Percentiles rank a stretch among this genome's conserved stretches.
Conservation (phyloP, 2,113 vertebrate genomes). For the Cardinalis cardinalis region DNA sequence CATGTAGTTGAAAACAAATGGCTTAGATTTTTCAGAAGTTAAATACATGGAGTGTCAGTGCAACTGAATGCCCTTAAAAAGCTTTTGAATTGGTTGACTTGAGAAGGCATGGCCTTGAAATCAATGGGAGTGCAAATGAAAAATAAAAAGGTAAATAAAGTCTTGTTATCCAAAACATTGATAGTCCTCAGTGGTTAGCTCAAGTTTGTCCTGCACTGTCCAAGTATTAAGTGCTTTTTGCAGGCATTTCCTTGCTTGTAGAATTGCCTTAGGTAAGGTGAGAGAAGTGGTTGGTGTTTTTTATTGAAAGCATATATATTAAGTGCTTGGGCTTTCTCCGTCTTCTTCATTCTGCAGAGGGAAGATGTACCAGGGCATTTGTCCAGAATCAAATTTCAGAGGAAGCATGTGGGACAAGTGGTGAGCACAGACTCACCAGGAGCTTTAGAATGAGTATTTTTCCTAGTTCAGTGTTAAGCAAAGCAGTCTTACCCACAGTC, state of each 20-base stretch:
- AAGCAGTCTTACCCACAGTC: neutral
- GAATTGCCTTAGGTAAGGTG: neutral
- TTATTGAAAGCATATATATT: accelerated
- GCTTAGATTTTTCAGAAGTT: neutral
- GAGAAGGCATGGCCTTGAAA: neutral
- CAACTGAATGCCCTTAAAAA: neutral
- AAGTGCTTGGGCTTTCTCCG: neutral
- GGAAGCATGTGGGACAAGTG: too few species aligned
- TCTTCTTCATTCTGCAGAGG: neutral
- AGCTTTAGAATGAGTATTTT: neutral
- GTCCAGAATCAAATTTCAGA: neutral
- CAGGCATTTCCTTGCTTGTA: neutral
- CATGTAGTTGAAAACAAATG: neutral
- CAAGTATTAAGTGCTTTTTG: neutral
- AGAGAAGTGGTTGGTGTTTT: neutral
- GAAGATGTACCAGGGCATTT: neutral
- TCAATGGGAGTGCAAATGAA: neutral
- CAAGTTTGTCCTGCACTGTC: neutral
- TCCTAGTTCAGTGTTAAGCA: neutral
- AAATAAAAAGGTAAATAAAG: neutral
- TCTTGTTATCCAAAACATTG: neutral
- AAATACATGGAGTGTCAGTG: accelerated
- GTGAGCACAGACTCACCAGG: neutral
- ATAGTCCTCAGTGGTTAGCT: neutral
- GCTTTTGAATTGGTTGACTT: neutral